Conservation (phyloP, 2,113 vertebrate genomes). For the Oenanthe melanoleuca region DNA sequence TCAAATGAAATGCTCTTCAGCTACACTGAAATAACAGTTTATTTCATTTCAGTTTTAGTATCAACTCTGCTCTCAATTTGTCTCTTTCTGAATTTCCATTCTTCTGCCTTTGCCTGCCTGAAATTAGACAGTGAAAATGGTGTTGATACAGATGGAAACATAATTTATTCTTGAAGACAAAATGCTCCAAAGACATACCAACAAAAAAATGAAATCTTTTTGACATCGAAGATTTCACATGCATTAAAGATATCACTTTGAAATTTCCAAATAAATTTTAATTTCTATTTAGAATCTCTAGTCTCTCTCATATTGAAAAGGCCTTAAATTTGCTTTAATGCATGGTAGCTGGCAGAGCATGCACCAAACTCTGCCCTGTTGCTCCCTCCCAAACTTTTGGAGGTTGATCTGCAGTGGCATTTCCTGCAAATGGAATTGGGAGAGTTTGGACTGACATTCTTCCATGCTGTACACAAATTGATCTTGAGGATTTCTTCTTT, state of each 20-base stretch:
- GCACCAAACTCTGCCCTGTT: neutral
- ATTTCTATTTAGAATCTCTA: neutral
- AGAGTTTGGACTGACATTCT: neutral
- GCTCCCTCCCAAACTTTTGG: neutral
- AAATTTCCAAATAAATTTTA: neutral
- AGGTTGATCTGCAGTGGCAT: neutral
- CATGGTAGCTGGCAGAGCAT: neutral
- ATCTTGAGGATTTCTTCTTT: neutral
- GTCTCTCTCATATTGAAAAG: neutral
- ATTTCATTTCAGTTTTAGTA: neutral
- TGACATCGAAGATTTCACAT: neutral
- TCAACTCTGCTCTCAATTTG: neutral
- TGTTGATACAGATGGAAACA: neutral
- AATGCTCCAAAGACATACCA: neutral
- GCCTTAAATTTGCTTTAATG: neutral
- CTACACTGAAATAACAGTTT: neutral
- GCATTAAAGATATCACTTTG: neutral
- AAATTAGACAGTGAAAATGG: neutral
- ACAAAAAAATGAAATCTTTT: neutral
- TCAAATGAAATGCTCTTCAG: neutral
- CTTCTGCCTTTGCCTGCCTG: neutral
- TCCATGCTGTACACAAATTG: neutral
- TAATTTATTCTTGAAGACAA: slow-evolving; percentile 13
- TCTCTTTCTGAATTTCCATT: neutral
- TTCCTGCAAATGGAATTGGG: neutral